A percentile compares a stretch with the other conserved stretches of the same genome.
These are phyloP conservation scores for Nycticryphes semicollaris DNA, from an alignment of 2,113 vertebrate species.

Conservation along the genomic window DNA sequence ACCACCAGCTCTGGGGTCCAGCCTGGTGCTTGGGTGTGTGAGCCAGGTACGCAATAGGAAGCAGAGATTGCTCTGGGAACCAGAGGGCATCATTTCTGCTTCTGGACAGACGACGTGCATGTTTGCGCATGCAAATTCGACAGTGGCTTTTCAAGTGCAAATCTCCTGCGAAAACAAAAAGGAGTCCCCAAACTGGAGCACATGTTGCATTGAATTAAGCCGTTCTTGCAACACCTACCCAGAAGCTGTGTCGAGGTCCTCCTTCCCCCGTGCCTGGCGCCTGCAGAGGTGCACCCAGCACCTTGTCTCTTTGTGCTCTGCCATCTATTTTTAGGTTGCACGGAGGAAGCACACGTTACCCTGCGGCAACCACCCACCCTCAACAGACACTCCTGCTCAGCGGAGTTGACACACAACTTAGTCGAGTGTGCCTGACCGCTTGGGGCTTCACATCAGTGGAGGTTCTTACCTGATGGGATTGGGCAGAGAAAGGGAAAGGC, in stretches of 20 bases:
- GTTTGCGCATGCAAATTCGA: constrained; percentile 12
- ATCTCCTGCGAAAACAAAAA: neutral
- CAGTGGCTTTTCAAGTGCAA: constrained; percentile 59
- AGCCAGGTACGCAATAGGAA: neutral
- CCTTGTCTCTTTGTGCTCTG: neutral
- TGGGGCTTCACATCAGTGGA: neutral
- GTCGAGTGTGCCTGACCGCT: neutral
- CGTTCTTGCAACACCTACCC: neutral
- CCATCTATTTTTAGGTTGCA: neutral
- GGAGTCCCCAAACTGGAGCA: neutral
- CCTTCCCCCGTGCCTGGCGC: neutral
- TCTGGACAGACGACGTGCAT: neutral
- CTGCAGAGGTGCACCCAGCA: neutral
- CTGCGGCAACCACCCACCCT: neutral
- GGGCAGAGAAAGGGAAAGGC: neutral
- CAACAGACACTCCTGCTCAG: neutral
- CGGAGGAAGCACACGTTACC: neutral
- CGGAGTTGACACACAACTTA: neutral
- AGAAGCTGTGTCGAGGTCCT: neutral
- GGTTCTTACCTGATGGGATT: neutral
- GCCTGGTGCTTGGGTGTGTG: neutral
- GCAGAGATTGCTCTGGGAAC: neutral
- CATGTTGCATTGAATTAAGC: neutral
- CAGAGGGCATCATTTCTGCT: neutral
- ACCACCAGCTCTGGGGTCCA: accelerated